A percentile compares a stretch with the other conserved stretches of the same genome.
Conservation (phyloP, 2,888 invertebrate species). For the Coecobrya sp. region DNA sequence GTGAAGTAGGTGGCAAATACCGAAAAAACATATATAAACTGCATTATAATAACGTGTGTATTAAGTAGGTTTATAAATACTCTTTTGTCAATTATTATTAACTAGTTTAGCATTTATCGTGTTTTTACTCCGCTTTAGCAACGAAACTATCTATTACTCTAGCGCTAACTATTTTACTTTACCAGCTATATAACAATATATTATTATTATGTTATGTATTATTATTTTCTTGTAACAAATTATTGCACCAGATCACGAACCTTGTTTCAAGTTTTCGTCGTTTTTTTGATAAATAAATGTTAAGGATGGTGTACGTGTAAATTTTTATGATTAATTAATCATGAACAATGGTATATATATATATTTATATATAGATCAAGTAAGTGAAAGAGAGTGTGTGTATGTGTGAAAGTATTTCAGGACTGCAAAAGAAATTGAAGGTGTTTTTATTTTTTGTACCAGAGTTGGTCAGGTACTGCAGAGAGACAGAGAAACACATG, state of each 20-base stretch:
- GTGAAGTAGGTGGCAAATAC: not conserved
- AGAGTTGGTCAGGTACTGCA: not conserved
- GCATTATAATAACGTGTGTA: not conserved
- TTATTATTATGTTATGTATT: not conserved
- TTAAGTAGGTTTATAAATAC: slow-evolving; percentile 22
- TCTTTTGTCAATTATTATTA: not conserved
- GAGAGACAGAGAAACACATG: not conserved
- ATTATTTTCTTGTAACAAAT: slow-evolving; percentile 71
- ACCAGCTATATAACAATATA: not conserved
- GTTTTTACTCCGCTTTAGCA: not conserved
- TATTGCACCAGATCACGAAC: slow-evolving; percentile 87
- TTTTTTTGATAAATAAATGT: slow-evolving; percentile 40
- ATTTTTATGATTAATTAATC: not conserved
- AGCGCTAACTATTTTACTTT: not conserved
- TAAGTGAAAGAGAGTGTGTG: not conserved
- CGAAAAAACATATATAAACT: not conserved
- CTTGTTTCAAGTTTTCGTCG: slow-evolving; percentile 79
- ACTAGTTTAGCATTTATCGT: not conserved
- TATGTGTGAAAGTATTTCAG: not conserved
- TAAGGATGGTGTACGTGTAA: not conserved
- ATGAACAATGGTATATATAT: slow-evolving; percentile 5
- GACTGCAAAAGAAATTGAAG: not conserved
- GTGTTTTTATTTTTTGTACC: not conserved
- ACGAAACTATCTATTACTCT: not conserved
- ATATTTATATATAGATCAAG: not conserved